Base-by-base conservation (phyloP, 2,888 invertebrate species). In the Elysia crispata region DNA sequence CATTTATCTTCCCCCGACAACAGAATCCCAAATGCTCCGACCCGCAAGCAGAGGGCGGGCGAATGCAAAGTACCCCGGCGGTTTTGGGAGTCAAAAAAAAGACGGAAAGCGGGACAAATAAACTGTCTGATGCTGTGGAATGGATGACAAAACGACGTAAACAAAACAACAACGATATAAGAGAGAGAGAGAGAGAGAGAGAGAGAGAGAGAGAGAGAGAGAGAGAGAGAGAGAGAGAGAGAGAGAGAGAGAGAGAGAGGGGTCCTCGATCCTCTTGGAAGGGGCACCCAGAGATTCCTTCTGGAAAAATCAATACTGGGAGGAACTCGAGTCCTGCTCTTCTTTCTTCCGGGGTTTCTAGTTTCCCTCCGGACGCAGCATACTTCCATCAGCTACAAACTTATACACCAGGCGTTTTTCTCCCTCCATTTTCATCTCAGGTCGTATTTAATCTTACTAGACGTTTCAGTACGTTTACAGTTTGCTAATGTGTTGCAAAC, bases 141-240 rank as follows among this genome's bases (percentile, higher is more conserved):
- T 11, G 3, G 72, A 72, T 15, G 49, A 49, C 33, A 15, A 72
- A 49, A 72, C 23, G 49, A 49, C 33, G 5, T 23, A 49, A 41
- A 6, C 33, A 23, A 41, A n/a, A 72, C 41, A 50, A n/a, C n/a
- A 23, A 33, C 20, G n/a, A n/a, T n/a, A n/a, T n/a, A n/a, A n/a
- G n/a, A n/a, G n/a, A n/a, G n/a, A n/a, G n/a, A n/a, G n/a, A n/a
- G n/a, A n/a, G n/a, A n/a, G n/a, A n/a, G n/a, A n/a, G n/a, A n/a
- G n/a, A n/a, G n/a, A n/a, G n/a, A n/a, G n/a, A n/a, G n/a, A n/a
- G n/a, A n/a, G n/a, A n/a, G n/a, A n/a, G n/a, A n/a, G n/a, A n/a
- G n/a, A n/a, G n/a, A n/a, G n/a, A n/a, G n/a, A n/a, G n/a, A 73
- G 73, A 73, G 54, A 73, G 73, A 73, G 73, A 73, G 57, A 73